These are phyloP conservation scores for Ahaetulla prasina DNA, from an alignment of 2,113 vertebrate genomes.

Conservation along the genomic window DNA sequence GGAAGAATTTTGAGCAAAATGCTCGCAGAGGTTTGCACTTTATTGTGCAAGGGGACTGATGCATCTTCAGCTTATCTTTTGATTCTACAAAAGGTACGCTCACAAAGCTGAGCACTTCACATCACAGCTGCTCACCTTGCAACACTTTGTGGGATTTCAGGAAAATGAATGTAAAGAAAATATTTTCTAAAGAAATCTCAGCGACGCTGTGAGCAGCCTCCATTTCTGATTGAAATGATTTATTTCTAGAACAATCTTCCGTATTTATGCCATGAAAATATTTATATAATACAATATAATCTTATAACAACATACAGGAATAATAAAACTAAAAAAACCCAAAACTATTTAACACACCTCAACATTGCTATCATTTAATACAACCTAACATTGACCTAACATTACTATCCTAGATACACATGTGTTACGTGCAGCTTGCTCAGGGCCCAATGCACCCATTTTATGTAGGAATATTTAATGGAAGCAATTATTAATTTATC, in stretches of 20 bases:
- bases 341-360: neutral
- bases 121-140: neutral
- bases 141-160: neutral
- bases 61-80: neutral
- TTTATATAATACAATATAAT: neutral
- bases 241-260: neutral
- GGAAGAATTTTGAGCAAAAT: neutral
- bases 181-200: neutral
- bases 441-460: neutral
- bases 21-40: neutral
- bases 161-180: neutral
- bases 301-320: neutral
- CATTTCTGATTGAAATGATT: neutral
- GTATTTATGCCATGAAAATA: neutral
- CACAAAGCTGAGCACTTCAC: neutral
- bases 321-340: neutral
- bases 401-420: neutral
- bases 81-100: neutral
- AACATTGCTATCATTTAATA: neutral
- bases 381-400: neutral
- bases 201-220: neutral
- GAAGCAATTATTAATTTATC: neutral
- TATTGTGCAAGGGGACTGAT: neutral
- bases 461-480: neutral
- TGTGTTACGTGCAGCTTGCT: neutral